These are phyloP conservation scores for Myiothlypis coronata DNA, from an alignment of 2,797 vertebrate genomes.

Conservation along the genomic window DNA sequence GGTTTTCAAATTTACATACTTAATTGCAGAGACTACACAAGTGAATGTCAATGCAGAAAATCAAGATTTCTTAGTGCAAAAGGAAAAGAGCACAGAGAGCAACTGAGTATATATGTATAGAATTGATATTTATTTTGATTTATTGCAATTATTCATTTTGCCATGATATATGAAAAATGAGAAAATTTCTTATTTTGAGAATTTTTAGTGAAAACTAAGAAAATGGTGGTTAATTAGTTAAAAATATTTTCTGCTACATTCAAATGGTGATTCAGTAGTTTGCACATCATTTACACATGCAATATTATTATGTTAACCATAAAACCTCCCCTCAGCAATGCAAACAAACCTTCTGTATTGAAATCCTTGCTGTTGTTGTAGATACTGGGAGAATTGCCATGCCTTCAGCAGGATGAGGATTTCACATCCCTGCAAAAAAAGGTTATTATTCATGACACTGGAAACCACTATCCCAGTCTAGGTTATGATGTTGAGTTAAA, in stretches of 20 bases:
- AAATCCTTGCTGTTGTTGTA: background rate
- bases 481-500: background rate
- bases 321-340: background rate
- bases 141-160: background rate
- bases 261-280: background rate
- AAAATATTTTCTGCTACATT: background rate
- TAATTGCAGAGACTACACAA: constrained; percentile 27
- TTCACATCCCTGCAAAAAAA: background rate
- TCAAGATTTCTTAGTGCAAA: background rate
- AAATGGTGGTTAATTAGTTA: background rate
- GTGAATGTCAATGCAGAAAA: constrained; percentile 16
- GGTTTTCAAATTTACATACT: constrained; percentile 45
- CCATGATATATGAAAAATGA: background rate
- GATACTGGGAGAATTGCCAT: background rate
- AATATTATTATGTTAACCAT: background rate
- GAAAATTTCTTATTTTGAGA: background rate
- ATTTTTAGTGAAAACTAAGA: background rate
- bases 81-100: background rate
- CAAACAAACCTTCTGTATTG: background rate
- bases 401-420: background rate
- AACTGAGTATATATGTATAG: background rate
- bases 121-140: background rate
- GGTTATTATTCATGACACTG: background rate
- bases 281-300: background rate
- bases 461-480: background rate